phyloP scores from a whole-genome alignment of 2,888 invertebrate species.

The Glomeris marginata region DNA sequence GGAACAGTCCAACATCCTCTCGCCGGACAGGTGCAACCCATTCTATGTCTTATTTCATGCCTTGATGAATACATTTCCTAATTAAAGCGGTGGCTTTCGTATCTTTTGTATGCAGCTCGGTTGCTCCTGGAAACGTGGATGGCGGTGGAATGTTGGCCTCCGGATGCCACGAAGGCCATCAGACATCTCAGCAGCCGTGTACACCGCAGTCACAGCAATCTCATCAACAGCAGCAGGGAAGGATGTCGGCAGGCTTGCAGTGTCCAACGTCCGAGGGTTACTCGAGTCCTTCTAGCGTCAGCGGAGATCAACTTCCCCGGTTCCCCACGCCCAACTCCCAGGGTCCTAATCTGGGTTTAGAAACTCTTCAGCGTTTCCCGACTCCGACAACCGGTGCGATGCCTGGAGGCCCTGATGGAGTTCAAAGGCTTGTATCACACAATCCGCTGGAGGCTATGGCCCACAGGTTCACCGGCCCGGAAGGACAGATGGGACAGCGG shows the following conservation, averaged over 20 bases:
- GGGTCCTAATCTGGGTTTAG: slow-evolving; percentile 19
- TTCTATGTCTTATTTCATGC: neutral
- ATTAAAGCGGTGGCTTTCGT: neutral
- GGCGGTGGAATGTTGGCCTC: neutral
- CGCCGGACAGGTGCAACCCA: slow-evolving; percentile 17
- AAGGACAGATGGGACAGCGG: slow-evolving; percentile 1
- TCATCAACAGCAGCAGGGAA: slow-evolving; percentile 7
- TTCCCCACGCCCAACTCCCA: slow-evolving; percentile 26
- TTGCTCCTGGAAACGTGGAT: slow-evolving; percentile 2
- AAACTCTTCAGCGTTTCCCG: slow-evolving; percentile 21
- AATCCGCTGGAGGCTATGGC: slow-evolving; percentile 7
- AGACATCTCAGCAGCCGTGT: no score
- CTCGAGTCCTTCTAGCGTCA: slow-evolving; percentile 15
- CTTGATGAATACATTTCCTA: neutral
- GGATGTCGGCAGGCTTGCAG: neutral
- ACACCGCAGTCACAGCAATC: neutral
- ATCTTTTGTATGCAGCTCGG: neutral
- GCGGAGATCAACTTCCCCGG: slow-evolving; percentile 19
- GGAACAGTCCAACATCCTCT: slow-evolving; percentile 34
- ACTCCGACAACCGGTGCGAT: slow-evolving; percentile 15
- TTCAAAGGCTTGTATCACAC: slow-evolving; percentile 3
- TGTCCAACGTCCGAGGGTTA: slow-evolving; percentile 15
- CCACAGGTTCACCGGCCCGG: slow-evolving; percentile 7
- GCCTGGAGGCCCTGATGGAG: no score
- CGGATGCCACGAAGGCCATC: neutral